Conservation (phyloP, 2,113 vertebrate genomes). For the Cochlearius cochlearius region DNA sequence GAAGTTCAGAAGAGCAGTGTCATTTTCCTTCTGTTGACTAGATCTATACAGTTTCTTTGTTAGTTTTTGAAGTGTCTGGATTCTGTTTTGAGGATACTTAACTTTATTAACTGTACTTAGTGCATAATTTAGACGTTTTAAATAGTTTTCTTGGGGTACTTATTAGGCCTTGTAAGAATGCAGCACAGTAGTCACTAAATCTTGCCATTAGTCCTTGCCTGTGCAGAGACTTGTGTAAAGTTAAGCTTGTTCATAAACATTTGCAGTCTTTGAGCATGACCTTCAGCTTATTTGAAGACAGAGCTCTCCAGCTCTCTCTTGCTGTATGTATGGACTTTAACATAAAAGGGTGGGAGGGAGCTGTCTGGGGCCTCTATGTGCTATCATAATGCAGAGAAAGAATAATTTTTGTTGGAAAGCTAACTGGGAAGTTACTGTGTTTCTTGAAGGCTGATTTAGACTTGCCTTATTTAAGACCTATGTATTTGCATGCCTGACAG, state of each 20-base stretch:
- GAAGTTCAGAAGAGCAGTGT: not conserved
- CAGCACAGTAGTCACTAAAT: not conserved
- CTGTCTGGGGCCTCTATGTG: not conserved
- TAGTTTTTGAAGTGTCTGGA: not conserved
- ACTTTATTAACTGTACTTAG: not conserved
- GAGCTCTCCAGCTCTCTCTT: not conserved
- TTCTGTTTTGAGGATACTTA: not conserved
- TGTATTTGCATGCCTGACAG: not conserved
- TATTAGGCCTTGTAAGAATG: not conserved
- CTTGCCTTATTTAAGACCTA: not conserved
- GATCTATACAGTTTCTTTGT: not conserved
- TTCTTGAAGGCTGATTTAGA: not conserved
- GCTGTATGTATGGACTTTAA: not conserved
- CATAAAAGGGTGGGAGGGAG: not conserved
- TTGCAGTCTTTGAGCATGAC: not conserved
- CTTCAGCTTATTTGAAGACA: not conserved
- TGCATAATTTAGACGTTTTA: not conserved
- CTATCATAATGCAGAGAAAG: not conserved
- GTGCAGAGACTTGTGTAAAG: not conserved
- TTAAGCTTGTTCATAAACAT: not conserved
- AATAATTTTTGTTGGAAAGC: not conserved
- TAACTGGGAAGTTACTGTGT: not conserved
- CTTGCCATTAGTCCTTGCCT: not conserved
- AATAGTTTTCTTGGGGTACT: not conserved
- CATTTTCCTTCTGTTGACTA: not conserved